These are phyloP conservation scores for Nomada goodeniana DNA, from an alignment of 2,888 invertebrate genomes.

Conservation along the genomic window DNA sequence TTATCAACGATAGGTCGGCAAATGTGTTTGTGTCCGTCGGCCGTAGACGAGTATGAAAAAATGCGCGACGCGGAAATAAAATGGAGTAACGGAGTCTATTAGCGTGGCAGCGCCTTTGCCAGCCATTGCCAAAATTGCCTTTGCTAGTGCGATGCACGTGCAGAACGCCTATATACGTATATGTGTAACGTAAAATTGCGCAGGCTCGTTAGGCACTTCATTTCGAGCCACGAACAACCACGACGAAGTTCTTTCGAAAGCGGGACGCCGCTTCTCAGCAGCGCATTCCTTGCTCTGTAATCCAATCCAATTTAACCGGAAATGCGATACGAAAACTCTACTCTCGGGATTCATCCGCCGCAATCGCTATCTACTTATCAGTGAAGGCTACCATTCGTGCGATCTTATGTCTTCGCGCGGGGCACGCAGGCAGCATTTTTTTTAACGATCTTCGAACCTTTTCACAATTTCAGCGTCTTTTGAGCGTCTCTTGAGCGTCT, in stretches of 20 bases:
- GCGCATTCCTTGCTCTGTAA: constrained; percentile 56
- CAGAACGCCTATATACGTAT: too few species aligned
- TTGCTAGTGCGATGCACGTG: not conserved
- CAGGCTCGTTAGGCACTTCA: constrained; percentile 3
- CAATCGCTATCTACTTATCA: constrained; percentile 62
- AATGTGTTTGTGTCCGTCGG: too few species aligned
- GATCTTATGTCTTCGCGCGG: constrained; percentile 41
- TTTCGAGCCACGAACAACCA: constrained; percentile 8
- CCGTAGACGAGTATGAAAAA: too few species aligned
- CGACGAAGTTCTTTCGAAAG: constrained; percentile 21
- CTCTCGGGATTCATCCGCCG: constrained; percentile 44
- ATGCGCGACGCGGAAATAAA: too few species aligned
- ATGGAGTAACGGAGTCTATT: too few species aligned
- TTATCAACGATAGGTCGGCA: too few species aligned
- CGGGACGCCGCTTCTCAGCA: constrained; percentile 44
- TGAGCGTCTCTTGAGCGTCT: too few species aligned
- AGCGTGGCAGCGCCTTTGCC: too few species aligned
- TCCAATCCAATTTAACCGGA: constrained; percentile 50
- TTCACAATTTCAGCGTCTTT: too few species aligned
- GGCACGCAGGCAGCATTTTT: not conserved
- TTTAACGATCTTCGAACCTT: not conserved
- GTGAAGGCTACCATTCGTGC: constrained; percentile 38
- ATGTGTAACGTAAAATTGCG: not conserved
- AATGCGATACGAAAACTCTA: constrained; percentile 66
- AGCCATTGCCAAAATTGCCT: too few species aligned